Evolutionary conservation across 2,797 vertebrate genomes (phyloP).

Genomic region (Rhinoraja longicauda): DNA sequence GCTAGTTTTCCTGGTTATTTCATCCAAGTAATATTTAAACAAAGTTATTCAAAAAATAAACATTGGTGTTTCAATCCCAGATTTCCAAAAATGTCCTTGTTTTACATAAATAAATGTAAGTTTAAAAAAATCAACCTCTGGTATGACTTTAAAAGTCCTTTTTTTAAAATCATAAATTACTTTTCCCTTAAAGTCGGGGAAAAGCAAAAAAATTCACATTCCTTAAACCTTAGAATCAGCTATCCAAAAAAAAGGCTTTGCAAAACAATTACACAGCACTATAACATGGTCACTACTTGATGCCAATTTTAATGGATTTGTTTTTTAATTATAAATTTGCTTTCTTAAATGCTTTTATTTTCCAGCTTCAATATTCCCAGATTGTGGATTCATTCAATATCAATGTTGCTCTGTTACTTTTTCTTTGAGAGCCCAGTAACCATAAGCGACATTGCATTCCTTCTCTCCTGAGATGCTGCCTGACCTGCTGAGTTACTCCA

Average conservation of each 20-base stretch:
- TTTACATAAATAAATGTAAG: constrained; percentile 12
- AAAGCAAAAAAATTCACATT: constrained; percentile 4
- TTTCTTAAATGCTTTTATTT: not conserved
- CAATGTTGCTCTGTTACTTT: constrained; percentile 17
- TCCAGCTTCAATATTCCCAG: not conserved
- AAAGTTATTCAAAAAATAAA: constrained; percentile 33
- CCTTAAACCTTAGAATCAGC: not conserved
- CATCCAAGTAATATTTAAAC: constrained; percentile 23
- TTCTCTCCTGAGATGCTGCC: too few relatives aligned
- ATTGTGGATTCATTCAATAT: not conserved
- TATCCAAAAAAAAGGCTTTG: not conserved
- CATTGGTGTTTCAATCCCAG: not conserved
- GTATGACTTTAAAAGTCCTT: not conserved
- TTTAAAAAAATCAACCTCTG: not conserved
- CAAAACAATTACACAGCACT: not conserved
- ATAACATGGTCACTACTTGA: not conserved
- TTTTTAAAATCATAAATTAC: not conserved
- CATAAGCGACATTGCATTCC: not conserved
- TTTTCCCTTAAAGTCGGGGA: not conserved
- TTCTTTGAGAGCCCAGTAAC: not conserved
- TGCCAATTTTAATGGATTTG: constrained; percentile 25
- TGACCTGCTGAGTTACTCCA: too few relatives aligned
- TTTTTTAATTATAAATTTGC: not conserved
- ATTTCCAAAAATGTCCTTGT: not conserved
- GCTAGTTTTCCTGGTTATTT: not conserved